These are phyloP conservation scores for Drosophila greeni DNA, from an alignment of 2,888 invertebrate species.

Conservation along the genomic window DNA sequence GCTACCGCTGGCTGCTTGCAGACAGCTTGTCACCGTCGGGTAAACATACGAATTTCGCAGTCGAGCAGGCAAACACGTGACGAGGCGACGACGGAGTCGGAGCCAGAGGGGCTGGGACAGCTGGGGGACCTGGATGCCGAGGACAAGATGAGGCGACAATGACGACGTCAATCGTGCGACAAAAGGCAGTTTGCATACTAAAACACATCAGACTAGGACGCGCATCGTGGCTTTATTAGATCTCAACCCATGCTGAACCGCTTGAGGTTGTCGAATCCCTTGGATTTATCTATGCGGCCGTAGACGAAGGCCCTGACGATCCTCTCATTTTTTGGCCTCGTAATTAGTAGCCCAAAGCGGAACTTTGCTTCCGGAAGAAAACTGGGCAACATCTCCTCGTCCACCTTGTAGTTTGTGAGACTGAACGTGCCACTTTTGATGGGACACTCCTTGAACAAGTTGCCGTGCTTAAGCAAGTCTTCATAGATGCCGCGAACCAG, in stretches of 20 bases:
- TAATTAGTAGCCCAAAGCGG: slow-evolving; percentile 44
- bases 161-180: slow-evolving; percentile 66
- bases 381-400: slow-evolving; percentile 75
- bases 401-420: slow-evolving; percentile 64
- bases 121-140: slow-evolving; percentile 22
- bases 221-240: slow-evolving; percentile 25
- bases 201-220: slow-evolving; percentile 46
- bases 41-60: slow-evolving; percentile 75
- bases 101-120: slow-evolving; percentile 38
- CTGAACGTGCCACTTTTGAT: slow-evolving; percentile 66
- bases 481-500: slow-evolving; percentile 63
- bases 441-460: slow-evolving; percentile 70
- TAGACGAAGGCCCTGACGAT: slow-evolving; percentile 63
- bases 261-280: slow-evolving; percentile 76
- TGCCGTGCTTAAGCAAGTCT: slow-evolving; percentile 69
- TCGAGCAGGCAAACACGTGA: slow-evolving; percentile 74
- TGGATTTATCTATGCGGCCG: slow-evolving; percentile 75
- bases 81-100: slow-evolving; percentile 57
- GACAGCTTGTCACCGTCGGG: slow-evolving; percentile 74
- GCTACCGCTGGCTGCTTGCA: slow-evolving; percentile 61
- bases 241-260: slow-evolving; percentile 74
- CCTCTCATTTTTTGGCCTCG: slow-evolving; percentile 37
- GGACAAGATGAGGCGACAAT: slow-evolving; percentile 51
- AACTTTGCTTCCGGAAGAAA: slow-evolving; percentile 74
- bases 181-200: slow-evolving; percentile 74